Evolutionary conservation across 2,888 invertebrate genomes (phyloP).

Genomic region (Cheilosia impressa): DNA sequence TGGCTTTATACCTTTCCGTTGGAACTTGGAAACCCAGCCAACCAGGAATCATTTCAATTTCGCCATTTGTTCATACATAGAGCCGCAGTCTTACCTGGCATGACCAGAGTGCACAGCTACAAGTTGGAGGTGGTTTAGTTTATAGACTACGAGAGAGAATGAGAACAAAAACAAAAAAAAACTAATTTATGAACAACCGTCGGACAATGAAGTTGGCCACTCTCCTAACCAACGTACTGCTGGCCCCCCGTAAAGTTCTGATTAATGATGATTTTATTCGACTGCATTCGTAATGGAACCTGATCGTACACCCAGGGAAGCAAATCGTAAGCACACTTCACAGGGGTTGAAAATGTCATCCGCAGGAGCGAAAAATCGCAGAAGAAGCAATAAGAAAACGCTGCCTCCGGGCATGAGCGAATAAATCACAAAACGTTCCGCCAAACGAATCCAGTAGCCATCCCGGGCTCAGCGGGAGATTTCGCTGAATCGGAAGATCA

Average conservation of each 20-base stretch:
- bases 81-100: slow-evolving; percentile 40
- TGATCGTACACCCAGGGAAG: slow-evolving; percentile 50
- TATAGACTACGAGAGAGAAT: slow-evolving; percentile 25
- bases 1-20: slow-evolving; percentile 30
- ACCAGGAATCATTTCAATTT: slow-evolving; percentile 72
- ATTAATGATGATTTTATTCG: slow-evolving; percentile 75
- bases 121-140: slow-evolving; percentile 60
- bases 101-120: slow-evolving; percentile 20
- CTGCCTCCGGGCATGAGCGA: slow-evolving; percentile 52
- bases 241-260: slow-evolving; percentile 64
- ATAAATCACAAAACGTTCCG: slow-evolving; percentile 69
- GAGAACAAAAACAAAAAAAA: slow-evolving; percentile 17
- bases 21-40: slow-evolving; percentile 68
- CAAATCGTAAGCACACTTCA: slow-evolving; percentile 52
- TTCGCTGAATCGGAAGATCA: slow-evolving; percentile 71
- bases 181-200: slow-evolving; percentile 71
- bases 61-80: slow-evolving; percentile 69
- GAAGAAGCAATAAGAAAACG: slow-evolving; percentile 52
- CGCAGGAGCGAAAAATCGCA: slow-evolving; percentile 67
- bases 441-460: slow-evolving; percentile 69
- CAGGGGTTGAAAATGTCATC: slow-evolving; percentile 70
- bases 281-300: slow-evolving; percentile 65
- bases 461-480: slow-evolving; percentile 61
- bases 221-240: slow-evolving; percentile 31
- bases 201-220: slow-evolving; percentile 43